phyloP scores from a whole-genome alignment of 2,888 invertebrate species.

The Oligia strigilis region DNA sequence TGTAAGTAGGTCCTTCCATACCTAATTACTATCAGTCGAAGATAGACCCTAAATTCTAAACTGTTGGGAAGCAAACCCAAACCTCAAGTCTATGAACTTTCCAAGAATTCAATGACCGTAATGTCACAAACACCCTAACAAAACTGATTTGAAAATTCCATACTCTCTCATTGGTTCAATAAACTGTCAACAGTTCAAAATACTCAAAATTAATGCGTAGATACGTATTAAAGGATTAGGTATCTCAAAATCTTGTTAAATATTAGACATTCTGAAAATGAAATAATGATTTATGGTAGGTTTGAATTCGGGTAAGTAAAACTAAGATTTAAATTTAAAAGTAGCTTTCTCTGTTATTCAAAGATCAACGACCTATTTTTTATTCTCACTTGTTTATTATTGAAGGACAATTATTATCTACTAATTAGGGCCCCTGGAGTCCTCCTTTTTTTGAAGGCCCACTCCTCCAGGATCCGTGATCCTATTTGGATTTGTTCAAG shows the following conservation, averaged over 20 bases:
- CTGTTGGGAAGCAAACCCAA: background rate
- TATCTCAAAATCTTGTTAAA: background rate
- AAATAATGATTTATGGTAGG: background rate
- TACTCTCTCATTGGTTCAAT: background rate
- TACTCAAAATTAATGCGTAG: background rate
- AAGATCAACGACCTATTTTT: background rate
- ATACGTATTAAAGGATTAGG: background rate
- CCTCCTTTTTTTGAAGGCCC: background rate
- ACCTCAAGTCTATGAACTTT: background rate
- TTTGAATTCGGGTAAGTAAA: background rate
- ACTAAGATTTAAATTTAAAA: background rate
- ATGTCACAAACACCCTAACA: background rate
- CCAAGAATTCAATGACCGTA: background rate
- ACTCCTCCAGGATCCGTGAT: background rate
- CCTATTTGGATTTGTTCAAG: background rate
- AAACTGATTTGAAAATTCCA: background rate
- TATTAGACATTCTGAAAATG: background rate
- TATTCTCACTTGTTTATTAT: background rate
- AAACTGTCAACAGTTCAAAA: background rate
- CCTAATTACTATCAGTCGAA: background rate
- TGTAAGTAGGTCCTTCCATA: background rate
- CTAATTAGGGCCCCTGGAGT: background rate
- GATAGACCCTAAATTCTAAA: background rate
- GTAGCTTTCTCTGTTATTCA: background rate
- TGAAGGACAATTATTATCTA: background rate